phyloP scores from a whole-genome alignment of 1,140 invertebrate genomes.

The Venustaconcha ellipsiformis region DNA sequence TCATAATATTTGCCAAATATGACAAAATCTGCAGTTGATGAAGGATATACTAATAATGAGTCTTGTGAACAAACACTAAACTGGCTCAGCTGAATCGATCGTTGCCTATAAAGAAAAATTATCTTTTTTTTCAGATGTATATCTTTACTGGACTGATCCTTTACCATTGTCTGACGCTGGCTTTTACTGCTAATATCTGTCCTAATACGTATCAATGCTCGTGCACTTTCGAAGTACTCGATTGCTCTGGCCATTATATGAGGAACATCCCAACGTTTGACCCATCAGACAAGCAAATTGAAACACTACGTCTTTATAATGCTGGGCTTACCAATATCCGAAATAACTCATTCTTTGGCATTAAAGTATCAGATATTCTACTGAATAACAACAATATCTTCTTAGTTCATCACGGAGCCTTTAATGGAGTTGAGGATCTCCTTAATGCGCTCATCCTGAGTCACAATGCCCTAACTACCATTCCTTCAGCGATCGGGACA shows the following conservation, averaged over 20 bases:
- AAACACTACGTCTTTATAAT: neutral
- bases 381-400: neutral
- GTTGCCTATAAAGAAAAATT: no score
- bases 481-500: slow-evolving; percentile 12
- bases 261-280: neutral
- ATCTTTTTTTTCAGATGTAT: no score
- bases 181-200: neutral
- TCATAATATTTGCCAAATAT: no score
- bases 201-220: slow-evolving; percentile 4
- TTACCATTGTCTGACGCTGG: neutral
- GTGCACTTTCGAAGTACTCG: neutral
- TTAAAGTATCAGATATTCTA: neutral
- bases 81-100: no score
- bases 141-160: no score
- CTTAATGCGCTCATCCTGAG: neutral
- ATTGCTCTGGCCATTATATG: neutral
- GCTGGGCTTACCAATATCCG: neutral
- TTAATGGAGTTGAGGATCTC: neutral
- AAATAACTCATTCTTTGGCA: neutral
- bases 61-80: no score
- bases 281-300: neutral
- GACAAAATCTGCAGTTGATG: no score
- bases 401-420: neutral
- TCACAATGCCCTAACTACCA: slow-evolving; percentile 1
- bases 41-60: no score